Conservation (phyloP, 2,797 vertebrate genomes). For the Gymnoscopelus braueri region DNA sequence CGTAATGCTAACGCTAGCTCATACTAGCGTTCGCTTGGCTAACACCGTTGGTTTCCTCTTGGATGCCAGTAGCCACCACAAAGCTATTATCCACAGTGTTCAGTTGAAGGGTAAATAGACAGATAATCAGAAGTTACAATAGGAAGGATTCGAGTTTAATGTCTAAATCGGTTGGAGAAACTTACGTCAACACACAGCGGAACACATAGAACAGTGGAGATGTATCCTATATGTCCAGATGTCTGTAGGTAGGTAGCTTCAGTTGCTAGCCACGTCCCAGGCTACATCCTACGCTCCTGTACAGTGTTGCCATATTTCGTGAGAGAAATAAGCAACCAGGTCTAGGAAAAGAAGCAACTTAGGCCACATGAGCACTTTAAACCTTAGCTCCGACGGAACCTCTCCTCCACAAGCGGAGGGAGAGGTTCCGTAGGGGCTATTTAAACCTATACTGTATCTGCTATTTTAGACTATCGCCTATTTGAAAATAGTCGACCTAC, state of each 20-base stretch:
- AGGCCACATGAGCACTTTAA: too few species aligned
- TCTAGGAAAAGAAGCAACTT: too few species aligned
- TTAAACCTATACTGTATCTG: too few species aligned
- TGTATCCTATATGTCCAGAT: slow-evolving; percentile 40
- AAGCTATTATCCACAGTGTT: slow-evolving; percentile 57
- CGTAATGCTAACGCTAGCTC: neutral
- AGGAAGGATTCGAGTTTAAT: neutral
- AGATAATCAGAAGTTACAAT: neutral
- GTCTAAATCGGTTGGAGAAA: neutral
- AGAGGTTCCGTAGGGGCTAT: too few species aligned
- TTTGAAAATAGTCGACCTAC: too few species aligned
- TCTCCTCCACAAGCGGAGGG: too few species aligned
- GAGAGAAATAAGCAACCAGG: too few species aligned
- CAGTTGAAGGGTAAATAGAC: slow-evolving; percentile 20
- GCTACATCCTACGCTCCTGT: slow-evolving; percentile 68
- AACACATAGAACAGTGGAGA: slow-evolving; percentile 14
- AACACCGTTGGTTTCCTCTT: slow-evolving; percentile 46
- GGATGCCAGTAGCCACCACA: slow-evolving; percentile 53
- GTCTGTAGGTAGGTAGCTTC: slow-evolving; percentile 50
- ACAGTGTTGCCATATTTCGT: too few species aligned
- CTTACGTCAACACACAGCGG: slow-evolving; percentile 50
- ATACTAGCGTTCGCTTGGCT: slow-evolving; percentile 30
- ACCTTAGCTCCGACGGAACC: too few species aligned
- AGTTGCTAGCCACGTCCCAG: slow-evolving; percentile 60
- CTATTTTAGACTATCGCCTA: too few species aligned